Evolutionary conservation across 1,140 invertebrate species (phyloP).

Genomic region (Pogonomyrmex californicus): DNA sequence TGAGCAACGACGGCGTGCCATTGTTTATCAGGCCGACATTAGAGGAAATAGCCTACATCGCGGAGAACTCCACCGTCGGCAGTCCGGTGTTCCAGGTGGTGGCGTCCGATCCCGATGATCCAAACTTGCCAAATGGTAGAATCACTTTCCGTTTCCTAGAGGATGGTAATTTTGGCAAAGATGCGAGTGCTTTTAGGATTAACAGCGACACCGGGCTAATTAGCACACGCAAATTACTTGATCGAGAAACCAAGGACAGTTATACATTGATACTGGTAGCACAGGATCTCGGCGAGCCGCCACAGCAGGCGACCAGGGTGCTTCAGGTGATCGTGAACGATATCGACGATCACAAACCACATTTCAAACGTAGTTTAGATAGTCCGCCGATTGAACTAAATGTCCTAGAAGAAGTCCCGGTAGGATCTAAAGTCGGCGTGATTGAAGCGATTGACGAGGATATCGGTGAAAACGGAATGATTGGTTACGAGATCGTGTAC

Average conservation of each 20-base stretch:
- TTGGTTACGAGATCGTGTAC: constrained; percentile 92
- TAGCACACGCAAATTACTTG: constrained; percentile 90
- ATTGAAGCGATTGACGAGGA: constrained; percentile 92
- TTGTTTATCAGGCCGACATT: constrained; percentile 91
- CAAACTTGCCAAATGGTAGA: constrained; percentile 91
- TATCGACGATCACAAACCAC: constrained; percentile 93
- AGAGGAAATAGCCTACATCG: constrained; percentile 91
- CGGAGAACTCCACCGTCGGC: constrained; percentile 92
- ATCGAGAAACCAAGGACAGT: constrained; percentile 91
- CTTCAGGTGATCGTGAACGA: constrained; percentile 91
- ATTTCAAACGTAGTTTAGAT: constrained; percentile 91
- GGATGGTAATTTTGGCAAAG: constrained; percentile 88
- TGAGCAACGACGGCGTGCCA: constrained; percentile 94
- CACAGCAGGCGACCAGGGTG: constrained; percentile 91
- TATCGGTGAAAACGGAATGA: constrained; percentile 91
- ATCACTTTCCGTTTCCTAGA: constrained; percentile 92
- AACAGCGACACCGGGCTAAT: constrained; percentile 91
- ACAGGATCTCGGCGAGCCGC: constrained; percentile 91
- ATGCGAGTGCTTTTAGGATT: constrained; percentile 90
- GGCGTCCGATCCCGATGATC: constrained; percentile 93
- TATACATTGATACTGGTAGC: constrained; percentile 93
- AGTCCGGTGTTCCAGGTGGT: constrained; percentile 92
- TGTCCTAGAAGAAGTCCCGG: constrained; percentile 89
- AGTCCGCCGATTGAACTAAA: constrained; percentile 89
- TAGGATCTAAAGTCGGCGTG: constrained; percentile 90